Evolutionary conservation across 2,797 vertebrate genomes (phyloP), one percentile per base, ranked within the genome.

Genomic region (Dallia pectoralis): DNA sequence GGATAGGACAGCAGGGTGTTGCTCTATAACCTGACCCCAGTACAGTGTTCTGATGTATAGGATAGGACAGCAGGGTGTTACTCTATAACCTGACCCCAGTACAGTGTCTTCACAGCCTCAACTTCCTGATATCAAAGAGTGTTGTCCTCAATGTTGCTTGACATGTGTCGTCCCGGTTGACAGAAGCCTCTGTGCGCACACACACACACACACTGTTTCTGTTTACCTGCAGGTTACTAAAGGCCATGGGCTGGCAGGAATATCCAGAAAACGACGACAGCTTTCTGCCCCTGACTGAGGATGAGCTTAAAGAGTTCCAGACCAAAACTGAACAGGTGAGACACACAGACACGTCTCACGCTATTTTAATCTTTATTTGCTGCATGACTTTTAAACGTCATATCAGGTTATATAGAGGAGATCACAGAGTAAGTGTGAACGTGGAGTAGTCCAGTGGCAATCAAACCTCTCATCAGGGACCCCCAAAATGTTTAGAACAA

Each of bases 201-300:
- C 51, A 40, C 56, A 32, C 9, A 68, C 36, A 32, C 53, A 33
- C 14, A 22, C 32, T 11, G 3, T 59, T 30, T 0, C 63, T 61
- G 14, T 77, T 2, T 30, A 40, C 53, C 44, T 30, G 0, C 59
- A 99, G 97, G 91, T 95, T 99, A 91, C 85, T 99, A 90, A 99
- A 97, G 94, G 95, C 96, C 88, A 99, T 99, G 97, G 98, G 97
- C 86, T 99, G 98, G 97, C 96, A 99, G 91, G 97, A 99, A 78
- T 95, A 96, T 83, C 97, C 97, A 82, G 98, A 99, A 90, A 99
- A 99, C 6, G 97, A 99, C 78, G 97, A 99, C 88, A 98, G 95
- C 92, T 99, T 95, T 91, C 94, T 96, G 91, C 98, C 97, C 73
- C 95, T 99, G 87, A 99, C 98, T 0, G 97, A 99, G 87, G 98